phyloP scores from a whole-genome alignment of 2,797 vertebrate genomes.

The Gymnothorax javanicus region DNA sequence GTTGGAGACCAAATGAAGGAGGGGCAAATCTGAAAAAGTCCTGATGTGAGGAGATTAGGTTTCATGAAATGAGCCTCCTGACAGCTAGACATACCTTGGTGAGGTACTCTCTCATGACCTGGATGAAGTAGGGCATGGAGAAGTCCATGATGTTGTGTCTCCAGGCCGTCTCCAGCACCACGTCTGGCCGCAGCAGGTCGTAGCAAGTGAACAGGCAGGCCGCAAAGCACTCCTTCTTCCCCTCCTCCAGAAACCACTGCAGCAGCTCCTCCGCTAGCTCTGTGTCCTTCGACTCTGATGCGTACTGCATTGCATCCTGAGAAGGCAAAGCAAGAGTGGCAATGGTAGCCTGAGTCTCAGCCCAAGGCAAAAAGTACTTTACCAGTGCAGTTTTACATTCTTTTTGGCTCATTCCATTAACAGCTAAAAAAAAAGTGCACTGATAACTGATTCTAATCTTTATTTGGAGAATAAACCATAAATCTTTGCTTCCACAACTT shows the following conservation, averaged over 20 bases:
- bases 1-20: neutral
- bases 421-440: neutral
- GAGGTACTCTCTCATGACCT: constrained; percentile 99
- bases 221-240: constrained; percentile 84
- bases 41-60: neutral
- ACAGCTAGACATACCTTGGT: constrained; percentile 81
- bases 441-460: neutral
- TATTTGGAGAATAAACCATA: neutral
- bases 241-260: constrained; percentile 89
- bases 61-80: too few species aligned
- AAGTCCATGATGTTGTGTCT: constrained; percentile 99
- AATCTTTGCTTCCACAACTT: neutral
- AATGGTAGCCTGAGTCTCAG: neutral
- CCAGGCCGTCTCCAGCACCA: constrained; percentile 97
- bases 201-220: constrained; percentile 98
- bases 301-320: constrained; percentile 85
- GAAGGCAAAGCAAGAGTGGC: constrained; percentile 16
- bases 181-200: constrained; percentile 94
- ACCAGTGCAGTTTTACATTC: neutral
- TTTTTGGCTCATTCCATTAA: neutral
- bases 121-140: constrained; percentile 99
- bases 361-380: neutral
- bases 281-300: constrained; percentile 88
- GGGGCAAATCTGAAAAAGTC: neutral
- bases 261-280: constrained; percentile 92